Conservation (phyloP, 2,797 vertebrate species). For the Sciurus vulgaris region DNA sequence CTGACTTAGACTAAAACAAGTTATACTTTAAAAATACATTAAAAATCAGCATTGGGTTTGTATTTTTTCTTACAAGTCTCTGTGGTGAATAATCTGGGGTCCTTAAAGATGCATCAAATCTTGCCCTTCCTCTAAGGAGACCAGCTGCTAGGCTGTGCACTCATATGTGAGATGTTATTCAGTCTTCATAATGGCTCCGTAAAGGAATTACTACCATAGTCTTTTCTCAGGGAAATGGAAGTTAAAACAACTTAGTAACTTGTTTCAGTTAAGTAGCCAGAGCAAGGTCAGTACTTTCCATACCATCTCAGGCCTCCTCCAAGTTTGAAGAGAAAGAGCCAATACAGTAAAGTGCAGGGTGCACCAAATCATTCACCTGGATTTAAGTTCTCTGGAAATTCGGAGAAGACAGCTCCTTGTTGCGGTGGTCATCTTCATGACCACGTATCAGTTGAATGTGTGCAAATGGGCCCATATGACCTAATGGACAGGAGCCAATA, state of each 20-base stretch:
- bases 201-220: background rate
- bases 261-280: background rate
- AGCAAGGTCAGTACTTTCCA: background rate
- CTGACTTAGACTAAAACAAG: background rate
- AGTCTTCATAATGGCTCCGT: background rate
- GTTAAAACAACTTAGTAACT: background rate
- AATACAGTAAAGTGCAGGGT: background rate
- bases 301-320: background rate
- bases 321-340: background rate
- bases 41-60: background rate
- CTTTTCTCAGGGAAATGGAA: background rate
- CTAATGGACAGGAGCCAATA: fast-evolving
- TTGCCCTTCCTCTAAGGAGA: background rate
- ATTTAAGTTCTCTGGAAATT: background rate
- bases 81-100: background rate
- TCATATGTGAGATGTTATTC: background rate
- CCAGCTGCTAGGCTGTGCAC: background rate
- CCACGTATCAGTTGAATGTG: background rate
- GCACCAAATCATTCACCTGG: background rate
- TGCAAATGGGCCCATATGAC: fast-evolving
- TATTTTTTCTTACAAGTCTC: background rate
- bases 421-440: background rate
- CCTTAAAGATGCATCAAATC: background rate
- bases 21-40: background rate
- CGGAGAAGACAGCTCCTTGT: background rate